Evolutionary conservation across 2,797 vertebrate genomes (phyloP).

Genomic region (Hippopotamyrus pictus): DNA sequence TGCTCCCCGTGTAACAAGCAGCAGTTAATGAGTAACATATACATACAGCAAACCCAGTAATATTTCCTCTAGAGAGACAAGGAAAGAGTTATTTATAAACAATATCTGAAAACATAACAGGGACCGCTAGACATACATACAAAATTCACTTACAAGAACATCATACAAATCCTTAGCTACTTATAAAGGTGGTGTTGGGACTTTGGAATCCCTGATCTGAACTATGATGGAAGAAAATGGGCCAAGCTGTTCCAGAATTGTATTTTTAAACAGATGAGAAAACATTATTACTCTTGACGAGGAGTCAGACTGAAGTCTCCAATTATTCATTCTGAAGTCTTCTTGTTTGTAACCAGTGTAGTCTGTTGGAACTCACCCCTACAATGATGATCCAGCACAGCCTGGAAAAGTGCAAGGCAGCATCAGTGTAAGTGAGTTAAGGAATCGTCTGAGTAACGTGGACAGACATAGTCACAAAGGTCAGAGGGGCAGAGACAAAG

Average conservation of each 20-base stretch:
- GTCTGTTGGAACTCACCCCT: neutral
- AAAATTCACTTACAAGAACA: neutral
- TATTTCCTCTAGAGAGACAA: neutral
- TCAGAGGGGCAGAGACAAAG: neutral
- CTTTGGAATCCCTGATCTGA: neutral
- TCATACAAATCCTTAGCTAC: neutral
- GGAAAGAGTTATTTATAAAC: neutral
- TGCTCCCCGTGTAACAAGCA: neutral
- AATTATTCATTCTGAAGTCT: neutral
- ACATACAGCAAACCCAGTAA: neutral
- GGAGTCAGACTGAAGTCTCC: neutral
- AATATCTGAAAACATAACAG: neutral
- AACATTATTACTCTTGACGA: neutral
- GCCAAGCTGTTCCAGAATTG: neutral
- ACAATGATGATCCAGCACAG: neutral
- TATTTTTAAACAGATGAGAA: neutral
- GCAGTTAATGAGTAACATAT: constrained; percentile 1
- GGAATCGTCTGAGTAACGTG: neutral
- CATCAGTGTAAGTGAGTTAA: neutral
- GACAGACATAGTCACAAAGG: neutral
- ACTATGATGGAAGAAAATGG: neutral
- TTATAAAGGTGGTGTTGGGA: neutral
- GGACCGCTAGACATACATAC: neutral
- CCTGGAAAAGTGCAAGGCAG: neutral
- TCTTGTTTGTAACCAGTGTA: neutral